Evolutionary conservation across 1,140 invertebrate species (phyloP).

Genomic region (Paraescarpia echinospica): DNA sequence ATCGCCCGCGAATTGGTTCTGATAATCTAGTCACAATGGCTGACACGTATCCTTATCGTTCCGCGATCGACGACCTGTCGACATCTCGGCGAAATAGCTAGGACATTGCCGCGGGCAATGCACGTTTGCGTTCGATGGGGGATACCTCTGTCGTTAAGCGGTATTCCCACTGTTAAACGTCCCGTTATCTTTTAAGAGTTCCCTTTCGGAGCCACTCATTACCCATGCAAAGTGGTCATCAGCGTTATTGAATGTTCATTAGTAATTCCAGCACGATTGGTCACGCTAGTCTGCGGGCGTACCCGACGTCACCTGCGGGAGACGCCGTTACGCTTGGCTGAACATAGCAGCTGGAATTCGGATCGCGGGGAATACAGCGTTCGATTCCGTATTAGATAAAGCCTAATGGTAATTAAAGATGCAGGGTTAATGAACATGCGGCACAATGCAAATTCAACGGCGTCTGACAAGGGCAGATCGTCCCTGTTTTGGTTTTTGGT

Average conservation of each 20-base stretch:
- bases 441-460: background rate
- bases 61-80: background rate
- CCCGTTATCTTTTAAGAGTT: background rate
- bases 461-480: background rate
- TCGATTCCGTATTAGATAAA: background rate
- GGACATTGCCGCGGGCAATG: background rate
- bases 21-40: slow-evolving; percentile 1
- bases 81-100: background rate
- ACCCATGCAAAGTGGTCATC: background rate
- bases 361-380: background rate
- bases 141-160: background rate
- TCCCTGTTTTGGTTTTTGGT: background rate
- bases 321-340: background rate
- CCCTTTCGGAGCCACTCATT: background rate
- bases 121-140: background rate
- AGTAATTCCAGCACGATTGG: background rate
- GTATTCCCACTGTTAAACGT: background rate
- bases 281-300: background rate
- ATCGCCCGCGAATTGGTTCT: background rate
- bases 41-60: background rate
- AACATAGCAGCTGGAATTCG: background rate
- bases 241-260: background rate
- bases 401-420: background rate
- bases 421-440: background rate
- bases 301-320: background rate